Evolutionary conservation across 2,797 vertebrate genomes (phyloP), one percentile per base, ranked within the genome.

Genomic region (Chaetophractus vellerosus): DNA sequence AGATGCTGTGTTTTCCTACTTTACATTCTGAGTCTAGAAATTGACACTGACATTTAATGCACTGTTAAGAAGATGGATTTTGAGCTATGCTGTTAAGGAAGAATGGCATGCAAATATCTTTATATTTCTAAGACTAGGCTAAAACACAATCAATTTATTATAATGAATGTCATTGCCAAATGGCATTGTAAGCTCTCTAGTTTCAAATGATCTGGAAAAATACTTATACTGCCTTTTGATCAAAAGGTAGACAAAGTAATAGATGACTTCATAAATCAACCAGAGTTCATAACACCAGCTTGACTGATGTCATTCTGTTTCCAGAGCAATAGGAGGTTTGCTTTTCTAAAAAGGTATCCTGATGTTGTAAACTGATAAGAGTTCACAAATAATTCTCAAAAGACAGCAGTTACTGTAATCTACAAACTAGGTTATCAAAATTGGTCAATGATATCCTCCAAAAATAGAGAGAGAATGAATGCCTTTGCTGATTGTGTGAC

Each of bases 391-490:
- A 89, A 96, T 96, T 85, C 82, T 87, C 79, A 78, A 84, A 57
- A 95, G 92, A 95, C 36, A 86, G 80, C 33, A 89, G 85, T 96
- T 94, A 81, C 38, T 88, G 5, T 93, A 96, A 97, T 72, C 72
- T 69, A 89, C 66, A 94, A 96, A 92, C 64, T 86, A 93, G 69
- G 72, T 92, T 96, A 88, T 88, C 93, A 96, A 93, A 96, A 97
- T 66, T 96, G 95, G 93, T 78, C 96, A 96, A 80, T 95, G 90
- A 96, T 94, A 86, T 83, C 83, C 31, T 95, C 79, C 61, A 78
- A 96, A 88, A 45, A 45, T 45, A 45, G 50, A 72, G n/a, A 85
- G 38, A 59, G 71, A 95, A 96, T 88, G 75, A 88, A 95, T 52
- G 64, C 61, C 64, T 94, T 33, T 88, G 64, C 55, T 96, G 87